phyloP scores from a whole-genome alignment of 2,797 vertebrate species.

The Hybognathus amarus region DNA sequence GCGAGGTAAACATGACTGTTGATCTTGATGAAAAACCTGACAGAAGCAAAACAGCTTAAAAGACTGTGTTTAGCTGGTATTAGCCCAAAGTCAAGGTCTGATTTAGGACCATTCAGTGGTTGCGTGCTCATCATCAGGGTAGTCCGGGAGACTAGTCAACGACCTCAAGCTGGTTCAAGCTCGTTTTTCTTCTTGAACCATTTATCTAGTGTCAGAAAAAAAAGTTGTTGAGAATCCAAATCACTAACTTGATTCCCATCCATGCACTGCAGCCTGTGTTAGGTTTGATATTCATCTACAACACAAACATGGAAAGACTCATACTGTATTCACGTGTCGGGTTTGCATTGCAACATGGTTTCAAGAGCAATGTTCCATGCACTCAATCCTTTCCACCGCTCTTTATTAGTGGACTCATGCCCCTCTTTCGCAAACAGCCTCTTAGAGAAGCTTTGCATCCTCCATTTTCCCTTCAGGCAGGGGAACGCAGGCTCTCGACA shows the following conservation, averaged over 20 bases:
- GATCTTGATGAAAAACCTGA: not conserved
- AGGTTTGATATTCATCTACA: not conserved
- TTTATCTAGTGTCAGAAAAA: not conserved
- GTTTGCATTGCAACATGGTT: constrained; percentile 23
- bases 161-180: not conserved
- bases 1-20: not conserved
- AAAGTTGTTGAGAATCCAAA: not conserved
- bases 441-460: constrained; percentile 79
- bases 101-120: not conserved
- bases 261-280: not conserved
- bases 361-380: constrained; percentile 17
- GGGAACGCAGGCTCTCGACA: constrained; percentile 79
- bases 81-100: not conserved
- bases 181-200: not conserved
- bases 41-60: not conserved
- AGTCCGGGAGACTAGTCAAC: not conserved
- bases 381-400: constrained; percentile 61
- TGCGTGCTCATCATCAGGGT: not conserved
- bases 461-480: constrained; percentile 72
- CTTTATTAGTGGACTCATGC: constrained; percentile 61
- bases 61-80: not conserved
- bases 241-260: not conserved
- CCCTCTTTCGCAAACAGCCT: constrained; percentile 81
- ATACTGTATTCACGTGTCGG: not conserved
- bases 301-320: not conserved